Conservation (phyloP, 2,113 vertebrate species). For the Aphelocoma coerulescens region DNA sequence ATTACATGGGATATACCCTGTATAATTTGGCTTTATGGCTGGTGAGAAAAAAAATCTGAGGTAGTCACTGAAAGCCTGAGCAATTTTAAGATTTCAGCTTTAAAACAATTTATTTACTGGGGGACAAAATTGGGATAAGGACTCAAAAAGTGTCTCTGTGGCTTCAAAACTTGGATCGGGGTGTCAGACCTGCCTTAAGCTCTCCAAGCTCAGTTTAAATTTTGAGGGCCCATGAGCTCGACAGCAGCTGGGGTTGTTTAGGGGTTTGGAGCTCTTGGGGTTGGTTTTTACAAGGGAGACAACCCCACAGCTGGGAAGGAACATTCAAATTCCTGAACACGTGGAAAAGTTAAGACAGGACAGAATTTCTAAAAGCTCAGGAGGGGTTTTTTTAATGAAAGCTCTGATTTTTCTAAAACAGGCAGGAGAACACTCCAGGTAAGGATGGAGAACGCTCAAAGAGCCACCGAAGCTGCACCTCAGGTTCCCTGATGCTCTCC, state of each 20-base stretch:
- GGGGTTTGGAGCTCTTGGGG: neutral
- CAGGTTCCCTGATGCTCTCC: neutral
- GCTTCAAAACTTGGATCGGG: neutral
- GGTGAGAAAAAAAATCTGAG: neutral
- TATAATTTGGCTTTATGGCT: conserved; percentile 14
- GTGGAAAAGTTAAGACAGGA: neutral
- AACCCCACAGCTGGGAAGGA: neutral
- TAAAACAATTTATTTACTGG: neutral
- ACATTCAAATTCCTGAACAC: neutral
- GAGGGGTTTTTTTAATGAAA: neutral
- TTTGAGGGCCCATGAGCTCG: rapidly evolving
- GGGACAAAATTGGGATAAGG: neutral
- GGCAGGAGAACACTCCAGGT: neutral
- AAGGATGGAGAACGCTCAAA: neutral
- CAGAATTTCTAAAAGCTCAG: neutral
- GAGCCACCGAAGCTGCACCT: neutral
- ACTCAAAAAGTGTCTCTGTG: neutral
- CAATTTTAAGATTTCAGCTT: neutral
- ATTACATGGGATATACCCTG: conserved; percentile 35
- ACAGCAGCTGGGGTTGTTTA: neutral
- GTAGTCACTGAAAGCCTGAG: neutral
- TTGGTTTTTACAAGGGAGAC: neutral
- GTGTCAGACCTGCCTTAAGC: neutral
- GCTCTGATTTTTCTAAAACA: neutral
- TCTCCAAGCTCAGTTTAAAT: neutral